Base-by-base conservation (phyloP, 2,113 vertebrate species). In the Tyrannus savana region DNA sequence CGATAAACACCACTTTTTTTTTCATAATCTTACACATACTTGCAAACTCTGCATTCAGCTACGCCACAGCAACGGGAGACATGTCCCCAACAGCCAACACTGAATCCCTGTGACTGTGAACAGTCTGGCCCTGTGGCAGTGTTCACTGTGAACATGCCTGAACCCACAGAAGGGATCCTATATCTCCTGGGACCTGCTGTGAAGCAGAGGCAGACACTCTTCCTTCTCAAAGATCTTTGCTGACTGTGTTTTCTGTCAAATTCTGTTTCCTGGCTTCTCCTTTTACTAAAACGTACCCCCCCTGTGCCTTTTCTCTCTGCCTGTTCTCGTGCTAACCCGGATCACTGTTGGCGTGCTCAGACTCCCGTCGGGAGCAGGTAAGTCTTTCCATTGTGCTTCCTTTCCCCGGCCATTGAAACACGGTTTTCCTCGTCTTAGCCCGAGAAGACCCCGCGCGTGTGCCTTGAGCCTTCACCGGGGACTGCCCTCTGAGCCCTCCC, bases 351-450 rank as follows among this genome's bases (percentile, higher is more conserved):
- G 25, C 1, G 5, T 8, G 76, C 33, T 84, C 87, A 53, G 62
- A 35, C 35, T 63, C 80, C 82, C 47, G 28, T 56, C 4, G 11
- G 83, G 79, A 60, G 12, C 75, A 89, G 95, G 90, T 93, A 89
- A 92, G 77, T 84, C 86, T 78, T 92, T 84, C 92, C 84, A 19
- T 22, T 69, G 64, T 80, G 79, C 66, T 73, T 72, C 77, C 67
- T 41, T 37, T 93, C 91, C 2, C 83, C 2, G n/a, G 84, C 95
- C 95, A 95, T 91, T 97, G 96, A 98, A 97, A 97, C 25, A 33
- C 96, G 67, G 60, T 98, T 98, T 98, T 98, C 98, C 98, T 98
- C 97, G 16, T 89, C 98, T 93, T 74, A 98, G 98, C 98, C 98
- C 12, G 6, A 98, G 98, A 98, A 97, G 98, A 98, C 91, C 64